phyloP scores from a whole-genome alignment of 2,888 invertebrate species.

The Diploptera punctata region DNA sequence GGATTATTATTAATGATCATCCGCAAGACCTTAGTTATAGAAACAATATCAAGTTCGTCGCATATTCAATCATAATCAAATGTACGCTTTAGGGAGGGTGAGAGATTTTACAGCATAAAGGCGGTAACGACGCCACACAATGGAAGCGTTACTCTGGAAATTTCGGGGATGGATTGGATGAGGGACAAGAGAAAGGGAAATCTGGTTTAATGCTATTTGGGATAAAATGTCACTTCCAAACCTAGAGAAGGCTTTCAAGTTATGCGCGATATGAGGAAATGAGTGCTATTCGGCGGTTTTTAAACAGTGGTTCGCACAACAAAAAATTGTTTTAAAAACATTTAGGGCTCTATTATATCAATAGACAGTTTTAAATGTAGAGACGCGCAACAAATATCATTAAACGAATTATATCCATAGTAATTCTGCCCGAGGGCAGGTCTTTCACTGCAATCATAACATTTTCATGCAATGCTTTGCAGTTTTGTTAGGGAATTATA shows the following conservation, averaged over 20 bases:
- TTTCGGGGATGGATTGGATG: slow-evolving; percentile 21
- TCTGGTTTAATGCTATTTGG: slow-evolving; percentile 8
- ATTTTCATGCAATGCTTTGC: too few relatives aligned
- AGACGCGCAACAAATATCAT: too few relatives aligned
- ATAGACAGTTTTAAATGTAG: too few relatives aligned
- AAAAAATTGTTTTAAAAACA: too few relatives aligned
- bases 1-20: slow-evolving; percentile 36
- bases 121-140: slow-evolving; percentile 29
- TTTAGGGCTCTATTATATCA: too few relatives aligned
- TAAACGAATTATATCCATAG: too few relatives aligned
- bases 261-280: neutral
- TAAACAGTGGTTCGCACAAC: too few relatives aligned
- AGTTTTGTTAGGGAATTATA: too few relatives aligned
- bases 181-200: neutral
- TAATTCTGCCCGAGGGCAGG: too few relatives aligned
- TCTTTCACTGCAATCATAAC: too few relatives aligned
- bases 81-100: slow-evolving; percentile 22
- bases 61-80: slow-evolving; percentile 38
- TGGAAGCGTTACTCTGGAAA: slow-evolving; percentile 34
- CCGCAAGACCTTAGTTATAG: slow-evolving; percentile 22
- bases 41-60: slow-evolving; percentile 29
- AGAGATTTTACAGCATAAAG: slow-evolving; percentile 36
- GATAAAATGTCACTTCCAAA: slow-evolving; percentile 23
- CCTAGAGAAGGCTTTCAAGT: slow-evolving; percentile 5
- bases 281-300: too few relatives aligned